Evolutionary conservation across 2,888 invertebrate genomes (phyloP), one percentile per base, ranked within the genome.

Genomic region (Limenitis camilla): DNA sequence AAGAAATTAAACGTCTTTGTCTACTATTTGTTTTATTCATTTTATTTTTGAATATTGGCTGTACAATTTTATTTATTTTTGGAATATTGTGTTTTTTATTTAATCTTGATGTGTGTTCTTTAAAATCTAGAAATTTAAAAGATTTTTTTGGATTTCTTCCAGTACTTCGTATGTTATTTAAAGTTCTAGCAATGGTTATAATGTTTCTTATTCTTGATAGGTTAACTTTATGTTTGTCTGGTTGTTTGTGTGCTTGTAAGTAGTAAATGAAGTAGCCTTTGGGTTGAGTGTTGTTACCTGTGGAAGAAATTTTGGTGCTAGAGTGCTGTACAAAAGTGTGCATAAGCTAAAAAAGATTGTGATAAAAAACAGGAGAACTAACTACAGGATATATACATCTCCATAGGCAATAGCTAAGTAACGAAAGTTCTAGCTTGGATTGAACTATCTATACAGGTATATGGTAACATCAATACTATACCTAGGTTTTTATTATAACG

Each of bases 321-420:
- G 54, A 53, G 59, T 56, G 55, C 38, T 48, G 50, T 60, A 60
- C 49, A 48, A 11, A 11, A 30, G 28, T 36, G 19, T 38, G 36
- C 31, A n/a, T 19, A 30, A 30, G 31, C 42, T 10, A 30, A 29
- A n/a, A n/a, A n/a, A n/a, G n/a, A n/a, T n/a, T n/a, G n/a, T n/a
- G n/a, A n/a, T n/a, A 19, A 19, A 19, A 19, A 19, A 3, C 19
- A 19, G 19, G 19, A 19, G 1, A 19, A 19, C 19, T 19, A 19
- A 19, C 19, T 3, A 19, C 19, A 19, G 1, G 3, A 19, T 19
- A 19, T 19, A 19, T 19, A 19, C 19, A 19, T 19, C 19, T 19
- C 19, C 19, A 19, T 19, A 19, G 19, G 3, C 1, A 19, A 19
- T 5, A 76, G 75, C 90, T 90, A 47, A 47, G 46, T 41, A 29